Base-by-base conservation (phyloP, 2,888 invertebrate species). In the Calliphora vomitoria region DNA sequence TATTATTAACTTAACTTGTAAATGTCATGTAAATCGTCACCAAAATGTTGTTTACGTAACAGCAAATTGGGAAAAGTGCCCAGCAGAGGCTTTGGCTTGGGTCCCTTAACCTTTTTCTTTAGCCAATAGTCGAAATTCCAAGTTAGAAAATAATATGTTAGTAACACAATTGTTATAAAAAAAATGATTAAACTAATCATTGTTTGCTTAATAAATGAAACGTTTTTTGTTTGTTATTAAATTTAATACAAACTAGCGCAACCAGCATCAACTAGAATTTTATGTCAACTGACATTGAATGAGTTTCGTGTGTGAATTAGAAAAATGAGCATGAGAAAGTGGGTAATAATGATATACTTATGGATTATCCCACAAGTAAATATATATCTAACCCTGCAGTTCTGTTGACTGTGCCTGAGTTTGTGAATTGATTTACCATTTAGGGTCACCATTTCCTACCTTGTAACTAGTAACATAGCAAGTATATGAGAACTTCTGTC, bases 51-150 rank as follows among this genome's bases (percentile, higher is more conserved):
- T n/a, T 90, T 90, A 3, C 91, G 90, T 53, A 90, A 90, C 1
- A 94, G 60, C 18, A 92, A 88, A 41, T 89, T 91, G 6, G 92
- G 92, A 55, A 93, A 90, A 74, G 92, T 94, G 1, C 95, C 94
- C 44, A 94, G 90, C 0, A 93, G 85, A 0, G 92, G 90, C 13
- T 85, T 81, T 0, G 94, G 93, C 31, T 89, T 90, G 0, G 94
- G 94, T 20, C 93, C 93, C 1, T 89, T 89, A 0, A 94, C 91
- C 4, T 92, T 92, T 4, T 91, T 92, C 31, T 90, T 91, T 3
- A 92, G 91, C 94, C 94, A 95, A 82, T 93, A 93, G 6, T 92
- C 90, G 58, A 92, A 94, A 62, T 92, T 92, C 90, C 92, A 93
- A 15, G 90, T 91, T 3, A 93, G 89, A 88, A 92, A 93, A 20